A percentile compares a stretch with the other conserved stretches of the same genome.
These are phyloP conservation scores for Nebria brevicollis DNA, from an alignment of 2,888 invertebrate genomes.

Conservation along the genomic window DNA sequence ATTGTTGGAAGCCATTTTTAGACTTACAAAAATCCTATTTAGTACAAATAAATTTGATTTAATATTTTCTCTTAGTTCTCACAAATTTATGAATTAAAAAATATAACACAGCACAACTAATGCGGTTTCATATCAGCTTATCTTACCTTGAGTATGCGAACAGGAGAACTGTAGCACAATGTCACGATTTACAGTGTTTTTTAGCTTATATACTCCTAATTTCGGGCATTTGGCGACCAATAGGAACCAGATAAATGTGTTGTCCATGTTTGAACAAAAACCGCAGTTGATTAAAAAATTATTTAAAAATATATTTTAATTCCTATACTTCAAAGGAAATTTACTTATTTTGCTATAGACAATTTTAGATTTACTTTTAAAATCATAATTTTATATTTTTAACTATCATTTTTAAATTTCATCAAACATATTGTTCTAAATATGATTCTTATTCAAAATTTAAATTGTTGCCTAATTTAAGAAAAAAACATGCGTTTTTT, in stretches of 20 bases:
- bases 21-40: background rate
- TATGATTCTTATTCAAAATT: no score
- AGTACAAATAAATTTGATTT: background rate
- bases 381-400: no score
- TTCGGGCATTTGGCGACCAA: conserved; percentile 1
- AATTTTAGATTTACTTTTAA: no score
- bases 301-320: background rate
- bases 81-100: no score
- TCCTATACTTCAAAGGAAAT: no score
- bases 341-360: no score
- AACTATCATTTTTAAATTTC: no score
- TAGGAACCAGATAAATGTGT: conserved; percentile 6
- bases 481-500: no score
- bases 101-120: no score
- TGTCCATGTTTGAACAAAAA: background rate
- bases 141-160: background rate
- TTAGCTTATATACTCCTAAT: background rate
- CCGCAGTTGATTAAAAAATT: background rate
- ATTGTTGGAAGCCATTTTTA: conserved; percentile 58
- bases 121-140: background rate
- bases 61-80: background rate
- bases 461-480: no score
- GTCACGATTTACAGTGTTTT: background rate
- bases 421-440: no score
- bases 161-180: background rate